Percentiles rank a stretch among this genome's conserved stretches.
phyloP scores from a whole-genome alignment of 2,113 vertebrate species.

The Hippocampus abdominalis region DNA sequence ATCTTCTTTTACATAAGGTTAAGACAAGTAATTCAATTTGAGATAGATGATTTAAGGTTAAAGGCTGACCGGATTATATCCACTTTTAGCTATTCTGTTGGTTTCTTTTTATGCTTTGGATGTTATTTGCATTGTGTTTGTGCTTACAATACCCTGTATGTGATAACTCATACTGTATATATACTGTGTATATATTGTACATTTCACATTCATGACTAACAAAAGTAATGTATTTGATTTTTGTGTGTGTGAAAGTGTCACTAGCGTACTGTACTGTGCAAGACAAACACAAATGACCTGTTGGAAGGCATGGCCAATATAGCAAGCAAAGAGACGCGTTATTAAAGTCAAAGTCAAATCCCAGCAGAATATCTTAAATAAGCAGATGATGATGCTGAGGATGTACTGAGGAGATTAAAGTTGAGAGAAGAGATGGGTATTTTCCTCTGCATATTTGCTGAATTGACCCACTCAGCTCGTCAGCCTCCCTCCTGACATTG shows the following conservation, averaged over 20 bases:
- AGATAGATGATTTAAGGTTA: neutral
- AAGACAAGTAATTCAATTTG: neutral
- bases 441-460: neutral
- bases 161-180: no score
- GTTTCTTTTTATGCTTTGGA: neutral
- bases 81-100: neutral
- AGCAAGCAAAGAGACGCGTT: neutral
- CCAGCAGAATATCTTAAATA: neutral
- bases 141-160: no score
- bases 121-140: neutral
- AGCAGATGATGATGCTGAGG: neutral
- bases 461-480: neutral
- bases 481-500: neutral
- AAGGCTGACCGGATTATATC: neutral
- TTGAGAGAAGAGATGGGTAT: neutral
- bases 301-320: neutral
- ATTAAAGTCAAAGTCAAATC: neutral
- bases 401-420: neutral
- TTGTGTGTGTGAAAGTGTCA: no score
- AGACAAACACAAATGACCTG: neutral
- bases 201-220: no score
- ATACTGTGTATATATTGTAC: no score
- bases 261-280: no score
- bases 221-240: no score
- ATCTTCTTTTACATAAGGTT: neutral